phyloP scores from a whole-genome alignment of 2,888 invertebrate genomes.

The Reticulitermes lucifugus region DNA sequence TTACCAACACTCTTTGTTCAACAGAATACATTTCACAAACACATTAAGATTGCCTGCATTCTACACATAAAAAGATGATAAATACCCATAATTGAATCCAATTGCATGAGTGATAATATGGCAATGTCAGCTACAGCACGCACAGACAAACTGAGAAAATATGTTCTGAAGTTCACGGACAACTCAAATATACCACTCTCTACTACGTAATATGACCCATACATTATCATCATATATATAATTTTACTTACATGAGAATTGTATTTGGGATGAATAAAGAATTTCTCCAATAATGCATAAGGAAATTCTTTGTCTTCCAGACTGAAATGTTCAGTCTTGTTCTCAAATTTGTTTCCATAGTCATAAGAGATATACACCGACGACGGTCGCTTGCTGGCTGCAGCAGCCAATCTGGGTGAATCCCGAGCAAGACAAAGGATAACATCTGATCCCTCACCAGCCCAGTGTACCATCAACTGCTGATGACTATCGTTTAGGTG shows the following conservation, averaged over 20 bases:
- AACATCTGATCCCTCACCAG: slow-evolving; percentile 87
- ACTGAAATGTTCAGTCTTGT: slow-evolving; percentile 77
- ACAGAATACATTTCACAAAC: too few relatives aligned
- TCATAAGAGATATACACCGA: slow-evolving; percentile 88
- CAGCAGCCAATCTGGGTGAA: slow-evolving; percentile 64
- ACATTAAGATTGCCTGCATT: too few relatives aligned
- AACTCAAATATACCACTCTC: too few relatives aligned
- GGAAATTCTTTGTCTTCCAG: slow-evolving; percentile 65
- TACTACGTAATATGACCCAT: too few relatives aligned
- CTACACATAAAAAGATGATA: too few relatives aligned
- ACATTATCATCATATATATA: not conserved
- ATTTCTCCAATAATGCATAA: slow-evolving; percentile 82
- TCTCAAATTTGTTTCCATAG: slow-evolving; percentile 84
- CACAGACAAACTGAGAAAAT: too few relatives aligned
- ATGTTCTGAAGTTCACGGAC: too few relatives aligned
- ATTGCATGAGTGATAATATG: too few relatives aligned
- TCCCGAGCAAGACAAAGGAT: slow-evolving; percentile 88
- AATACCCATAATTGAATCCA: too few relatives aligned
- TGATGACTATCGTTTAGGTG: slow-evolving; percentile 87
- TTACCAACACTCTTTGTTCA: too few relatives aligned
- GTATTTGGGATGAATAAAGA: slow-evolving; percentile 85
- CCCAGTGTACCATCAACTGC: slow-evolving; percentile 93
- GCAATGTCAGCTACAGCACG: too few relatives aligned
- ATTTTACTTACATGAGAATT: slow-evolving; percentile 79
- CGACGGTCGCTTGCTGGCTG: slow-evolving; percentile 66